Conservation (phyloP, 2,797 vertebrate genomes). For the Cynopterus sphinx region DNA sequence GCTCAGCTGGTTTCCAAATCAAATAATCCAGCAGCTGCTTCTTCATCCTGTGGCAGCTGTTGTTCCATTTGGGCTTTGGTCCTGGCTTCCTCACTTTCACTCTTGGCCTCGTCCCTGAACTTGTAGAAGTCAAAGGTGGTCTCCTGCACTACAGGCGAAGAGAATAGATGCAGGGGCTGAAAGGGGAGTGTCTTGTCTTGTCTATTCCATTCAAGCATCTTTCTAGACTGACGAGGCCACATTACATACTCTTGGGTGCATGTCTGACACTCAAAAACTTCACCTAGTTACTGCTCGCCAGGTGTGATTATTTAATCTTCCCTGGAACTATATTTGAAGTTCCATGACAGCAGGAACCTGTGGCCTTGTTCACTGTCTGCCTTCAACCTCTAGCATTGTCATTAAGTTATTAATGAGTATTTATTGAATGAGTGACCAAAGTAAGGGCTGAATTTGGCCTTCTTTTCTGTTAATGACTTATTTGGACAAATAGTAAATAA, state of each 20-base stretch:
- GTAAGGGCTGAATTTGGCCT: not conserved
- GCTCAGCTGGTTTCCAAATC: not conserved
- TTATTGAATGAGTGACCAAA: not conserved
- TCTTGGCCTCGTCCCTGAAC: not conserved
- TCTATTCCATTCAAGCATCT: not conserved
- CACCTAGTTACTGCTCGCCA: not conserved
- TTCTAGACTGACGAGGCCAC: not conserved
- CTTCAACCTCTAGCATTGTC: not conserved
- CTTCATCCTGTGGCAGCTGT: not conserved
- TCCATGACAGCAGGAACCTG: not conserved
- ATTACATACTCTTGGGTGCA: not conserved
- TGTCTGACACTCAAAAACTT: not conserved
- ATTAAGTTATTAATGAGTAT: not conserved
- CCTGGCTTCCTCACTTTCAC: not conserved
- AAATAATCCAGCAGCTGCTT: not conserved
- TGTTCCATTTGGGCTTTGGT: not conserved
- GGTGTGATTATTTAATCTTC: not conserved
- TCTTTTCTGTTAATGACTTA: not conserved
- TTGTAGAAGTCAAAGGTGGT: not conserved
- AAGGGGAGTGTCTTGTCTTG: not conserved
- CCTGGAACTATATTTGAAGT: not conserved
- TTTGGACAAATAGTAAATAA: not conserved
- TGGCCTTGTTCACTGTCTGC: not conserved
- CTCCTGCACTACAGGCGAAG: not conserved
- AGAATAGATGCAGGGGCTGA: not conserved